Base-by-base conservation (phyloP, 2,797 vertebrate species). In the Parauchenoglanis ngamensis region DNA sequence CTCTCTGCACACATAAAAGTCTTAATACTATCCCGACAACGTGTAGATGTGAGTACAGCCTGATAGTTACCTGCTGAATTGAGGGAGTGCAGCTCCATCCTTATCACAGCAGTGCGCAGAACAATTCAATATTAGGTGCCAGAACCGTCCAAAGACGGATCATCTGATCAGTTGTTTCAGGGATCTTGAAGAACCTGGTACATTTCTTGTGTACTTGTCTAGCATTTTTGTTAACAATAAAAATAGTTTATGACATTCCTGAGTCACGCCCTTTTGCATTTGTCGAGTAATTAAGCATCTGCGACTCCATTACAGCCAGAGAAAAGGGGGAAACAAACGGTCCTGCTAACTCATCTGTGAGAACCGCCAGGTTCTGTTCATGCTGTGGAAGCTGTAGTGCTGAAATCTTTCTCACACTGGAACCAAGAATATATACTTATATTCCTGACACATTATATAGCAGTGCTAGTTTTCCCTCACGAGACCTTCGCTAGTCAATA, bases 381-480 rank as follows among this genome's bases (percentile, higher is more conserved):
- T 25, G 10, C 70, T 2, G 1, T 17, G 31, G 15, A 70, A 21
- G 68, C 28, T 72, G 7, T 7, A 1, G 6, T 21, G 1, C 52
- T 31, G 52, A 57, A 78, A 31, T 54, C 12, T 31, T 4, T 49
- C 7, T 31, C 52, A 56, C 76, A 56, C n/a, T 35, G 54, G 10
- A 3, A n/a, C 7, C 23, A 7, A 61, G 19, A 25, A 61, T 63
- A 1, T 83, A 2, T 21, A 25, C 35, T 80, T n/a, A 5, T 61
- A 28, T 65, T 63, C 59, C 57, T 65, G 59, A 63, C 54, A 57
- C 77, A 59, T 79, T 57, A 59, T 28, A 78, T 57, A 17, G 78
- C 57, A 49, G 40, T 28, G 59, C 79, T 49, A 21, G 25, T 46
- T 82, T 81, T 83, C 52, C 79, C 79, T 63, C 79, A 19, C 5